A percentile compares a stretch with the other conserved stretches of the same genome.
These are phyloP conservation scores for Sympetrum striolatum DNA, from an alignment of 2,888 invertebrate genomes.

Conservation along the genomic window DNA sequence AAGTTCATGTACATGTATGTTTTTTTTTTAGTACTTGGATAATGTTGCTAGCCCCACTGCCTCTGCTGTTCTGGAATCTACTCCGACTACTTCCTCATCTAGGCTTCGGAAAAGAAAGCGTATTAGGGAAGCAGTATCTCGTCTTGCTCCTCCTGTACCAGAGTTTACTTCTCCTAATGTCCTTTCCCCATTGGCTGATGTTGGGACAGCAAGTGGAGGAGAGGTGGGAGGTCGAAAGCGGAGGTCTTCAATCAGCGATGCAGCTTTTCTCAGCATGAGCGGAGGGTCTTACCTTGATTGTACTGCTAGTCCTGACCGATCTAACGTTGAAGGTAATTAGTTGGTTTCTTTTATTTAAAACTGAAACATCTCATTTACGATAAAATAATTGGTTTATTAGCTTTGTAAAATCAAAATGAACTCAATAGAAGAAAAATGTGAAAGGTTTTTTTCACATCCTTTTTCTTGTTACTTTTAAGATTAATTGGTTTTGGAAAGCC, in stretches of 20 bases:
- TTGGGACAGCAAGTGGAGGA: background rate
- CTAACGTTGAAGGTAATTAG: constrained; percentile 50
- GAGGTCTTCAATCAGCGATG: constrained; percentile 85
- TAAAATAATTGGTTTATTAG: no score
- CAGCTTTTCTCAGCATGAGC: constrained; percentile 82
- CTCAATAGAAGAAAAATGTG: no score
- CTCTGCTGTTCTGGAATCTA: constrained; percentile 61
- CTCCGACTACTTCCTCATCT: constrained; percentile 48
- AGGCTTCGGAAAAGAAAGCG: constrained; percentile 81
- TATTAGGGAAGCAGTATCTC: constrained; percentile 68
- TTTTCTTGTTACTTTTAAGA: no score
- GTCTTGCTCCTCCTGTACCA: constrained; percentile 58
- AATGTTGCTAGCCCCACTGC: constrained; percentile 63
- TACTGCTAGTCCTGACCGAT: constrained; percentile 79
- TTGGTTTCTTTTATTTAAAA: background rate
- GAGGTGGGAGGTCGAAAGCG: constrained; percentile 67
- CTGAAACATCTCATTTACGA: background rate
- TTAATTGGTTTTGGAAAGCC: no score
- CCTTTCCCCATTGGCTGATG: constrained; percentile 20
- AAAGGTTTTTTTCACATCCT: no score
- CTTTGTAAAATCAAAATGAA: no score
- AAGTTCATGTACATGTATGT: background rate
- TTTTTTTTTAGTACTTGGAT: constrained; percentile 60
- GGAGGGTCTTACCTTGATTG: constrained; percentile 85
- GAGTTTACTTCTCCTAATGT: constrained; percentile 42